phyloP scores from a whole-genome alignment of 2,888 invertebrate genomes.

The Nymphalis c-album region DNA sequence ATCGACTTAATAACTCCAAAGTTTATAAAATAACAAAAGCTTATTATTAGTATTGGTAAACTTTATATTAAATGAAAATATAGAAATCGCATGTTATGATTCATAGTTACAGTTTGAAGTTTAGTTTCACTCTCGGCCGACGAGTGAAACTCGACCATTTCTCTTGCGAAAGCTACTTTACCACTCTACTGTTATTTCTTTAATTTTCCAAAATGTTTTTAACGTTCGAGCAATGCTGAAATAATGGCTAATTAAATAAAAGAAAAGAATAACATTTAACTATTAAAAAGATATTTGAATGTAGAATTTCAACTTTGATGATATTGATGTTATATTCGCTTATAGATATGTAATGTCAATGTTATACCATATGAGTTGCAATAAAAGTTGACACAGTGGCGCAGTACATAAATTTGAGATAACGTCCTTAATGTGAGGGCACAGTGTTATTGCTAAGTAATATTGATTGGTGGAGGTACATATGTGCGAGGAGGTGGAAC shows the following conservation, averaged over 20 bases:
- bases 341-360: background rate
- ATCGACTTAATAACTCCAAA: too few species aligned
- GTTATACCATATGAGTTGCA: background rate
- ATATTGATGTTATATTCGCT: background rate
- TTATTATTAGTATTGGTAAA: background rate
- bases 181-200: constrained; percentile 51
- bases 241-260: too few species aligned
- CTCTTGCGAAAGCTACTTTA: constrained; percentile 69
- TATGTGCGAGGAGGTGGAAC: constrained; percentile 37
- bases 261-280: background rate
- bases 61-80: background rate
- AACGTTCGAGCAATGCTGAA: background rate
- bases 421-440: constrained; percentile 60
- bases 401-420: constrained; percentile 55
- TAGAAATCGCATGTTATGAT: background rate
- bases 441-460: constrained; percentile 70
- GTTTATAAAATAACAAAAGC: background rate
- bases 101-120: constrained; percentile 32
- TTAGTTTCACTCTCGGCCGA: constrained; percentile 60
- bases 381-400: constrained; percentile 36
- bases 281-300: background rate
- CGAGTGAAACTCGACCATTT: constrained; percentile 72
- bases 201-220: background rate
- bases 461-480: constrained; percentile 69
- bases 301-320: background rate